These are phyloP conservation scores for Falco punctatus DNA, from an alignment of 2,113 vertebrate species.

Conservation along the genomic window DNA sequence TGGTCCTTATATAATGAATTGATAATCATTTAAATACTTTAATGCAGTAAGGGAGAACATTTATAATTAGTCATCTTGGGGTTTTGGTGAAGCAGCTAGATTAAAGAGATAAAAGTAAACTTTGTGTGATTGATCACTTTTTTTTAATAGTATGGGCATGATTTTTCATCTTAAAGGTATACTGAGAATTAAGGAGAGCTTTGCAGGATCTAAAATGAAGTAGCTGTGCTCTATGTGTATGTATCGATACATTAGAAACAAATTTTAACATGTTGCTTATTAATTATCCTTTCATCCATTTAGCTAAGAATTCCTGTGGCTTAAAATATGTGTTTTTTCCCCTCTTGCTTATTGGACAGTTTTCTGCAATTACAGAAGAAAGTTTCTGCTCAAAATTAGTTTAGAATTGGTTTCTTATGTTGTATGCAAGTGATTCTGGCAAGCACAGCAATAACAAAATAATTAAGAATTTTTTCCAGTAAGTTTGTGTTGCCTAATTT, in stretches of 20 bases:
- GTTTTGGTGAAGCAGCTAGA: background rate
- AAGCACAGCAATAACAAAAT: constrained; percentile 51
- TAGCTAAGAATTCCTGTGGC: constrained; percentile 36
- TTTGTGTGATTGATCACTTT: background rate
- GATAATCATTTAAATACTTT: background rate
- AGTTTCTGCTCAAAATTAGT: constrained; percentile 56
- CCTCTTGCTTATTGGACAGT: background rate
- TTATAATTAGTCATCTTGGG: background rate
- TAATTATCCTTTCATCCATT: constrained; percentile 42
- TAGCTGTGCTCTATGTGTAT: background rate
- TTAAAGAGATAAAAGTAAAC: background rate
- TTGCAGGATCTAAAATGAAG: background rate
- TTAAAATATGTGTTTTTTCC: background rate
- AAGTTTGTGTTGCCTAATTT: constrained; percentile 36
- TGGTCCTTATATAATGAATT: background rate
- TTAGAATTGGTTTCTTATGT: constrained; percentile 63
- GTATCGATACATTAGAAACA: background rate
- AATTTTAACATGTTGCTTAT: constrained; percentile 13
- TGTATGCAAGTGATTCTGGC: constrained; percentile 45
- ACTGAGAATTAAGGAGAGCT: background rate
- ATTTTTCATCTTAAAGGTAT: background rate
- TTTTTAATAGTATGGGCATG: background rate
- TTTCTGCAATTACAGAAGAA: constrained; percentile 38
- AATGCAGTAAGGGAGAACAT: background rate
- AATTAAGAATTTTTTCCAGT: constrained; percentile 12